Evolutionary conservation across 2,113 vertebrate genomes (phyloP), one percentile per base, ranked within the genome.

Genomic region (Balaenoptera acutorostrata): DNA sequence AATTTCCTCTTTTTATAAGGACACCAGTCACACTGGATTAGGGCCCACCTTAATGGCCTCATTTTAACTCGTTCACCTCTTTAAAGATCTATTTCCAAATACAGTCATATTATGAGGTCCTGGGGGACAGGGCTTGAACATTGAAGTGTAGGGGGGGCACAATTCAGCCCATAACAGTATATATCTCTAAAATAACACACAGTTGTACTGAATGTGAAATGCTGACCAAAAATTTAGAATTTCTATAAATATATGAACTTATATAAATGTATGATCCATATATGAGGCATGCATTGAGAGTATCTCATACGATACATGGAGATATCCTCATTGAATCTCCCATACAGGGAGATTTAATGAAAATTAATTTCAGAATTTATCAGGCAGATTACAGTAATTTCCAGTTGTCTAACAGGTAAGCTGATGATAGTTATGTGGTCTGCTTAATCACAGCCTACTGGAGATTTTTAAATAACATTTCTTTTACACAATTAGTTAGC

Each of bases 281-380:
- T 29, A n/a, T n/a, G 77, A 74, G 29, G 71, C 17, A 66, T 15
- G n/a, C 3, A 29, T 15, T 88, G 66, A 44, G 21, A 64, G 33
- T 64, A 74, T 89, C 57, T 89, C 93, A 64, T 18, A 41, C 5
- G 39, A 31, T 36, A 29, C 21, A 8, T 46, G 15, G 55, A 55
- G 72, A 63, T 71, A 25, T 25, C 8, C 39, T 80, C 63, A 88
- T 23, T 61, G 39, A 49, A 81, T 15, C 44, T 49, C n/a, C 49
- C 44, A 31, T 81, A 78, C 39, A 69, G 61, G 41, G 49, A 93
- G 61, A 86, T 41, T 92, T 89, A 92, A 96, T 97, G 78, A 95
- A 96, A 95, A 97, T 94, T 96, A 93, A 96, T 96, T 96, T 95
- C 15, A n/a, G 74, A 86, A 96, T 87, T 93, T 86, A 64, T 66